Evolutionary conservation across 1,140 invertebrate genomes (phyloP), one percentile per base, ranked within the genome.

Genomic region (Theocolax elegans): DNA sequence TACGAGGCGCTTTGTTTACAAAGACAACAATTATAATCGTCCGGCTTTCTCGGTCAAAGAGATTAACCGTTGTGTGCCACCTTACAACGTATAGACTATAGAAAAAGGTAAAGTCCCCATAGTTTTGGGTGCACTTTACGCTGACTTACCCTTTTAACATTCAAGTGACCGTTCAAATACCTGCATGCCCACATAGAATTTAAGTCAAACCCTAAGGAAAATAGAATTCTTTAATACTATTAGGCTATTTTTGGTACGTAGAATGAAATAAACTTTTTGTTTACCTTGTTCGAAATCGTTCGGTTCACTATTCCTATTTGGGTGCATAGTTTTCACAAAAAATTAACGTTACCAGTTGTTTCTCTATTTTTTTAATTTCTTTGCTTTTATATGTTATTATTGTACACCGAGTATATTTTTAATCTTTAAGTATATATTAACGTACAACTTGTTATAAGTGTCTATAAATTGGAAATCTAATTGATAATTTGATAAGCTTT

Each of bases 11-110:
- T 40, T 54, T 69, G 29, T 46, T 70, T 63, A 19, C 60, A 48
- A 56, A 70, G 67, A 48, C 31, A 70, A 64, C 40, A 70, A 70
- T 58, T 38, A 19, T 58, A 70, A 64, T 70, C 51, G 29, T 51
- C 29, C 7, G 13, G 8, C n/a, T 70, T 64, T 70, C 15, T 53
- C 42, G 15, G 59, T 70, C 40, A 64, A 70, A 8, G 15, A 63
- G 59, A 70, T 70, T 64, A 64, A 48, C n/a, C 29, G 25, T 63
- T 4, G 31, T 35, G 4, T 6, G 27, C 48, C 67, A 53, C 44
- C 58, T n/a, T 51, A n/a, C 7, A 54, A 56, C 12, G 42, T 19
- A 17, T 19, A 35, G 46, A 23, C n/a, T n/a, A 12, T 4, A 46
- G 6, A 48, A 17, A 13, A 51, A n/a, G 46, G 21, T 35, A 23